Base-by-base conservation (phyloP, 1,140 invertebrate genomes). In the Brachionus calyciflorus region DNA sequence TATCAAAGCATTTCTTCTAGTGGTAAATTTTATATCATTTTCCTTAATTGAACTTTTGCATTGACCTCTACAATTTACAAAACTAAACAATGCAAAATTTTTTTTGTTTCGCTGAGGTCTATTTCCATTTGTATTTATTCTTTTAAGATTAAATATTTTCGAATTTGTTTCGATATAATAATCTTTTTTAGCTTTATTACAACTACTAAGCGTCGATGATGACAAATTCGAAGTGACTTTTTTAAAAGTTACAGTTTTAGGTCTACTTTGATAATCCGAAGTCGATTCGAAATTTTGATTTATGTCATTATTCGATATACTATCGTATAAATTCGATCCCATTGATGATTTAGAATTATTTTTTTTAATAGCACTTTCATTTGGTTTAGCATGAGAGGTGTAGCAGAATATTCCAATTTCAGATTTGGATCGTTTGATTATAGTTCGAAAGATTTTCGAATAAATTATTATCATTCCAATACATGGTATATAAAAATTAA, bases 401-500 rank as follows among this genome's bases (percentile, higher is more conserved):
- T 65, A 65, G 7, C 60, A 44, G 44, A 65, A 65, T 44, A 21
- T 26, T 6, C 60, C 60, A n/a, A 55, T 73, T 55, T 73, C 69
- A 1, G 69, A 49, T 28, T 33, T 73, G 17, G 69, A 51, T 73
- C 69, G 46, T 51, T 49, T 73, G 0, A 73, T 37, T 6, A 73
- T 73, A 21, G 51, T 55, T 5, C 19, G 19, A 10, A 73, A 73
- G 28, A 73, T 73, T 30, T 73, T 73, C 21, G 69, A 73, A 51
- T 73, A 76, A 21, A 76, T 40, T 28, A 41, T 28, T 28, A 76
- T 76, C 73, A 76, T 76, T 7, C 49, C 49, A 21, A 76, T 46
- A 17, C 41, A 60, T 76, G 73, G 73, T 17, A 76, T 21, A 60
- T 76, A 76, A 46, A 76, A 76, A 76, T 76, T 76, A 33, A 76